Percentiles rank a stretch among this genome's conserved stretches.
phyloP scores from a whole-genome alignment of 2,113 vertebrate genomes.

The Cyphomyrus plagiostoma region DNA sequence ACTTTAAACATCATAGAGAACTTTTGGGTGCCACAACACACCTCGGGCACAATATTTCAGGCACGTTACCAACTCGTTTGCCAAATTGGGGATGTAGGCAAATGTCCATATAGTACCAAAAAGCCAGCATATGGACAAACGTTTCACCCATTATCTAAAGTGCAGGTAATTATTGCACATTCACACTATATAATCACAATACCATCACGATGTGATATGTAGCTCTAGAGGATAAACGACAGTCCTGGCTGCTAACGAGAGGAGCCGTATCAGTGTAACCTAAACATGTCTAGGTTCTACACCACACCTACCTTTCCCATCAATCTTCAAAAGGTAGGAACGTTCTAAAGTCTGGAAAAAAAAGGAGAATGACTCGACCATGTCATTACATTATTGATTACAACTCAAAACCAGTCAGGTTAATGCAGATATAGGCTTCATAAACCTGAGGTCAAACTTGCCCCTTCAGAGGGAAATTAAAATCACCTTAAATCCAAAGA shows the following conservation, averaged over 20 bases:
- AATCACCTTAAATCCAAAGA: constrained; percentile 93
- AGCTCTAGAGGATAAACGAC: not conserved
- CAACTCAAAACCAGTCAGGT: not conserved
- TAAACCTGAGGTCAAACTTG: not conserved
- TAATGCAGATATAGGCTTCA: not conserved
- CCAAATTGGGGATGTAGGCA: not conserved
- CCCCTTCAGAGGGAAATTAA: not conserved
- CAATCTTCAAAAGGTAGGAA: constrained; percentile 89
- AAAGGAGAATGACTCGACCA: not conserved
- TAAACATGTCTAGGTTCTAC: not conserved
- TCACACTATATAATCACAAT: not conserved
- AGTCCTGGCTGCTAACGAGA: not conserved
- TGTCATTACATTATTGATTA: not conserved
- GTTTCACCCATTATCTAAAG: not conserved
- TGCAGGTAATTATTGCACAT: not conserved
- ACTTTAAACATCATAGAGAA: not conserved
- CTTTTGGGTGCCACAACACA: not conserved
- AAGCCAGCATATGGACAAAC: not conserved
- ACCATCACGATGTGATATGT: too few relatives aligned
- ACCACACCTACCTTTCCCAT: constrained; percentile 77
- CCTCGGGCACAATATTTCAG: not conserved
- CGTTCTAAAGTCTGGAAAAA: constrained; percentile 84
- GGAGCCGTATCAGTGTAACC: not conserved
- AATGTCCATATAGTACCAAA: not conserved
- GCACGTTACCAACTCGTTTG: not conserved